Evolutionary conservation across 2,113 vertebrate genomes (phyloP).

Genomic region (Micronycteris hirsuta): DNA sequence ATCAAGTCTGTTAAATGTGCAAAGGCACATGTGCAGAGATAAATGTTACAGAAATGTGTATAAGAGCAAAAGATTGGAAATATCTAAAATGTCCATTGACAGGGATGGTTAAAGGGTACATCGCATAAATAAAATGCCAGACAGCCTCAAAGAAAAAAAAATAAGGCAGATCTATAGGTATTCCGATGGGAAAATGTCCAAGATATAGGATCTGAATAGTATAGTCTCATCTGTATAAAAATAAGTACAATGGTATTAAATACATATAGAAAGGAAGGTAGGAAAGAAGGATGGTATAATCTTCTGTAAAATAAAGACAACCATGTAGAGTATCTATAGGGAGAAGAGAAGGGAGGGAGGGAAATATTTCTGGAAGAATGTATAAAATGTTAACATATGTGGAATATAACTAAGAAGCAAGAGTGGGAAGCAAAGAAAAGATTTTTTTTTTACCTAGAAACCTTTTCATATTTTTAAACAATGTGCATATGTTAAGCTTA

Average conservation of each 20-base stretch:
- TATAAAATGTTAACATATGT: background rate
- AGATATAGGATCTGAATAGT: background rate
- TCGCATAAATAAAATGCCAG: background rate
- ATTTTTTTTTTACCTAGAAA: background rate
- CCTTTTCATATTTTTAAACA: conserved; percentile 38
- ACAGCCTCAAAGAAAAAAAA: background rate
- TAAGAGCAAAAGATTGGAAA: background rate
- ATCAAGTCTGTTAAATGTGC: background rate
- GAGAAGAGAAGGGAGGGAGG: background rate
- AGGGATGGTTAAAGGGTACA: background rate
- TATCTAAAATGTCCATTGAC: background rate
- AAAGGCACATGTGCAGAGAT: background rate
- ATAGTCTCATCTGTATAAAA: background rate
- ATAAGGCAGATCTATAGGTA: background rate
- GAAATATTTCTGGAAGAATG: conserved; percentile 20
- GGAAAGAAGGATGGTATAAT: background rate
- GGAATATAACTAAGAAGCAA: background rate
- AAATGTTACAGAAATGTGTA: background rate
- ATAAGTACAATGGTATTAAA: background rate
- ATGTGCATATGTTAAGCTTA: background rate
- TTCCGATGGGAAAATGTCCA: background rate
- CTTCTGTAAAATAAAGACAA: conserved; percentile 22
- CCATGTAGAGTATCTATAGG: background rate
- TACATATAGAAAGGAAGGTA: background rate
- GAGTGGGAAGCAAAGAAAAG: background rate